Percentiles rank a stretch among this genome's conserved stretches.
These are phyloP conservation scores for Xiphophorus couchianus DNA, from an alignment of 2,113 vertebrate species.

Conservation along the genomic window DNA sequence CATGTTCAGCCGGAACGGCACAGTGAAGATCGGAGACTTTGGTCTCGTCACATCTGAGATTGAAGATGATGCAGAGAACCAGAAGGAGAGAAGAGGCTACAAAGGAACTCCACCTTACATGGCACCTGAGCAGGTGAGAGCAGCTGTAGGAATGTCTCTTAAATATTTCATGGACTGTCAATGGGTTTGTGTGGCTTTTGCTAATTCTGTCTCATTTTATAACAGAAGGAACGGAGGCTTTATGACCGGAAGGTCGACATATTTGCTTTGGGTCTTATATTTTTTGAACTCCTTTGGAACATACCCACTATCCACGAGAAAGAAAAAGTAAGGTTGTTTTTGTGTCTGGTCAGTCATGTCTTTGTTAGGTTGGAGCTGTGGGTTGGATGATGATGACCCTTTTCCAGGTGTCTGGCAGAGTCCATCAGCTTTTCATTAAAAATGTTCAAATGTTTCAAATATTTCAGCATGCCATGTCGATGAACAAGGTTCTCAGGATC, in stretches of 20 bases:
- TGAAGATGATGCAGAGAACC: slow-evolving; percentile 32
- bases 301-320: slow-evolving; percentile 41
- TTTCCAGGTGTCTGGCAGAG: no score
- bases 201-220: slow-evolving; percentile 2
- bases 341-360: neutral
- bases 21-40: slow-evolving; percentile 91
- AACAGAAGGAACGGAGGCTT: slow-evolving; percentile 42
- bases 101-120: slow-evolving; percentile 72
- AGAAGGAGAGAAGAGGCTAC: slow-evolving; percentile 61
- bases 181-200: neutral
- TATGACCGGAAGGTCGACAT: slow-evolving; percentile 90
- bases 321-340: slow-evolving; percentile 50
- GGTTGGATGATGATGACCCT: no score
- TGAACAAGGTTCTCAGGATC: neutral
- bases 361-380: no score
- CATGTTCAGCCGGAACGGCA: slow-evolving; percentile 77
- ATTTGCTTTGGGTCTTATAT: slow-evolving; percentile 88
- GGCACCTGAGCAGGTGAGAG: slow-evolving; percentile 79
- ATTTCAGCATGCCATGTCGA: neutral
- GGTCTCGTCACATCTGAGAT: slow-evolving; percentile 82
- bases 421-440: neutral
- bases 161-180: neutral
- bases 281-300: slow-evolving; percentile 83
- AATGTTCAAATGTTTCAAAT: neutral
- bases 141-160: neutral